Evolutionary conservation across 2,797 vertebrate genomes (phyloP), one percentile per base, ranked within the genome.

Genomic region (Lepidocolaptes lacrymiger): DNA sequence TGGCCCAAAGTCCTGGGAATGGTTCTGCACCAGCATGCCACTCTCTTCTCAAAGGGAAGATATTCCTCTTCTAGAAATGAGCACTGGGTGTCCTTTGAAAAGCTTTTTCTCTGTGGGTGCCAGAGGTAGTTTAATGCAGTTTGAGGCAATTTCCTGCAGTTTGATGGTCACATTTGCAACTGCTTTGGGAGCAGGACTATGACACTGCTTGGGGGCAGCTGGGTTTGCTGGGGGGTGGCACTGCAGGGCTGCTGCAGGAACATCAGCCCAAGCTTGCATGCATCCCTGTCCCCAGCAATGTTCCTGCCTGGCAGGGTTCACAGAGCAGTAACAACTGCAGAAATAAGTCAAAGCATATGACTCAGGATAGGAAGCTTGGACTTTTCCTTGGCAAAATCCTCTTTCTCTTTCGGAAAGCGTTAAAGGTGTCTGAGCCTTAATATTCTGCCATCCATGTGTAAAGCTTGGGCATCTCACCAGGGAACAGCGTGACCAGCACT

Each of bases 341-440:
- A 69, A 89, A 74, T 87, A 95, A 93, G 78, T 81, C 85, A 92
- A 85, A 93, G 64, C 64, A 39, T 78, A 82, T 92, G 93, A 89
- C 77, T 92, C 91, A 66, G 91, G 55, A 66, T 62, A 79, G 89
- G 88, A 95, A 91, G 75, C 64, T 73, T 68, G 85, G 46, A 21
- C 7, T 92, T 94, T 82, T 82, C 73, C 75, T 88, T 58, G 43
- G 51, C 62, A 91, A 95, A 96, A 95, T 87, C 84, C 77, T 68
- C 87, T 87, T 91, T 91, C 67, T 82, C 71, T 64, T 81, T 95
- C 4, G 9, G 32, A 84, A 88, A 61, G 52, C 0, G 0, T 72
- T 91, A 75, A 67, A 89, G 75, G 30, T 91, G 58, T 32, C 66
- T 56, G 66, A 91, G 46, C 49, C 77, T 78, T 95, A 91, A 64